Conservation (phyloP, 2,113 vertebrate genomes). For the Pseudorhombus dupliciocellatus region DNA sequence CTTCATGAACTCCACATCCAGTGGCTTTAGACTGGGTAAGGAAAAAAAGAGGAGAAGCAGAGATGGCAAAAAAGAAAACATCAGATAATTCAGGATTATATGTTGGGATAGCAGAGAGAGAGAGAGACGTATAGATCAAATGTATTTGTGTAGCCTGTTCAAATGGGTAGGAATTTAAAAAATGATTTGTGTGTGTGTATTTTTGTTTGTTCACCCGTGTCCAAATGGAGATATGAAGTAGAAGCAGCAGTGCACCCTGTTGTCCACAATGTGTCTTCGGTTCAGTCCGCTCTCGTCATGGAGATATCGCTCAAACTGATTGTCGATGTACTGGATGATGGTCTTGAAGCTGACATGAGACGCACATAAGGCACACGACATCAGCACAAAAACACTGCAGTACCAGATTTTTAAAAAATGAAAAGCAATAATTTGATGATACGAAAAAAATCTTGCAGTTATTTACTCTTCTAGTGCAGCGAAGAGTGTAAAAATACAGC, state of each 20-base stretch:
- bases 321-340: slow-evolving; percentile 91
- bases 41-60: background rate
- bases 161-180: no score
- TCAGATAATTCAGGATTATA: background rate
- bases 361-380: background rate
- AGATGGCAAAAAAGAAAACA: background rate
- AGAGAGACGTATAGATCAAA: background rate
- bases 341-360: slow-evolving; percentile 85
- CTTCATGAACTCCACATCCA: slow-evolving; percentile 93
- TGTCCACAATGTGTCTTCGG: slow-evolving; percentile 90
- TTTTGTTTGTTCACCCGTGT: slow-evolving; percentile 81
- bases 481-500: slow-evolving; percentile 5
- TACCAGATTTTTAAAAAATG: background rate
- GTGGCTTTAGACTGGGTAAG: slow-evolving; percentile 83
- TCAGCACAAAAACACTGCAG: background rate
- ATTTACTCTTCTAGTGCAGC: background rate
- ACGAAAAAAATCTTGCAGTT: background rate
- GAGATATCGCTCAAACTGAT: slow-evolving; percentile 89
- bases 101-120: background rate
- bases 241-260: slow-evolving; percentile 91
- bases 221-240: slow-evolving; percentile 95
- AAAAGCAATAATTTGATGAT: background rate
- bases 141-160: background rate
- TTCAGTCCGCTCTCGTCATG: slow-evolving; percentile 90
- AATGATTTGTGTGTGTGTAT: slow-evolving; percentile 6